phyloP scores from a whole-genome alignment of 1,140 invertebrate species.

The Pygmarrhopalites habei region DNA sequence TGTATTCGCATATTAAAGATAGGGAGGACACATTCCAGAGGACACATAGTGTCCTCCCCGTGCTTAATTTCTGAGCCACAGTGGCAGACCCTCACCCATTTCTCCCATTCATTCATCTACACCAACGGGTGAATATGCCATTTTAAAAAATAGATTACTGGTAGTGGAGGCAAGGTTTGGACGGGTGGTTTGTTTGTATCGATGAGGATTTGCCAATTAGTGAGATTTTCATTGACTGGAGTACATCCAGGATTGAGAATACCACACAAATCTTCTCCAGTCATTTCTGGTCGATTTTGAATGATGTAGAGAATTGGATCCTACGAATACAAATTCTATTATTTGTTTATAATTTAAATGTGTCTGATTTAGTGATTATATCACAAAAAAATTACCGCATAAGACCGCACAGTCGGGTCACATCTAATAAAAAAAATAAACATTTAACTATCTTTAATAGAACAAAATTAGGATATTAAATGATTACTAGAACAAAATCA shows the following conservation, averaged over 20 bases:
- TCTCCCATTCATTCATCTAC: too few species aligned
- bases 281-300: conserved; percentile 1
- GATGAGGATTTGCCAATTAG: conserved; percentile 15
- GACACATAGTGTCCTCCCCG: too few species aligned
- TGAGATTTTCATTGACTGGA: background rate
- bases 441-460: too few species aligned
- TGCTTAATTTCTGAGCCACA: too few species aligned
- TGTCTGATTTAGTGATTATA: background rate
- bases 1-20: too few species aligned
- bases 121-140: background rate
- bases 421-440: too few species aligned
- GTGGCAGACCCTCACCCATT: too few species aligned
- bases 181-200: conserved; percentile 13
- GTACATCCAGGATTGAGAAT: conserved; percentile 21
- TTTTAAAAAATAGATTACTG: conserved; percentile 11
- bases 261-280: conserved; percentile 19
- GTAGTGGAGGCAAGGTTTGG: background rate
- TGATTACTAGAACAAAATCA: too few species aligned
- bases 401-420: conserved; percentile 18
- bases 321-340: too few species aligned
- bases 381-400: conserved; percentile 12
- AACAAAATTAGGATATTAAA: too few species aligned
- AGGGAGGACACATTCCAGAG: too few species aligned
- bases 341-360: too few species aligned
- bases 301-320: conserved; percentile 17